Evolutionary conservation across 2,113 vertebrate species (phyloP).

Genomic region (Machaerirhynchus nigripectus): DNA sequence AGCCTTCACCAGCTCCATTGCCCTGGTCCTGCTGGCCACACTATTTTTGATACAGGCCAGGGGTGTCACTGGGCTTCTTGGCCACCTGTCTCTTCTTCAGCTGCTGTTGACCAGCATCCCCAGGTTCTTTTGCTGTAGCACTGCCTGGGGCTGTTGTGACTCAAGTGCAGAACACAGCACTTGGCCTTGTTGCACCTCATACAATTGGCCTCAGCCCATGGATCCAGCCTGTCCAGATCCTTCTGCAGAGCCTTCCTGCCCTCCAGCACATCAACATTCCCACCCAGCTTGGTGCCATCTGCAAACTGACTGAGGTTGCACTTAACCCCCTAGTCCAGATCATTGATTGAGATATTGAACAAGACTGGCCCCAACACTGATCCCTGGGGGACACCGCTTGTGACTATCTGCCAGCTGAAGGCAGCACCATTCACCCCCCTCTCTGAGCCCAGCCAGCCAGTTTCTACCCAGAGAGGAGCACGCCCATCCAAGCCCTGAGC

Average conservation of each 20-base stretch:
- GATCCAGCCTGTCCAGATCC: background rate
- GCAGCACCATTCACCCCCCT: rapidly evolving
- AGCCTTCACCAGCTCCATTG: background rate
- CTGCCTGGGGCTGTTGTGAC: background rate
- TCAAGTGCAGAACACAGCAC: background rate
- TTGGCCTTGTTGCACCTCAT: background rate
- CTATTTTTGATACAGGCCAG: background rate
- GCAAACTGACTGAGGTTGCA: background rate
- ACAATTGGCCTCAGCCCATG: background rate
- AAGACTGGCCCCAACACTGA: background rate
- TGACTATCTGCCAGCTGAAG: background rate
- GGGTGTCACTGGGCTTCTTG: background rate
- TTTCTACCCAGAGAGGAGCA: background rate
- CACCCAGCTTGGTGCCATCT: background rate
- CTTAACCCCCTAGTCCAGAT: background rate
- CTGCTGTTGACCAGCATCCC: background rate
- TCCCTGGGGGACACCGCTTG: background rate
- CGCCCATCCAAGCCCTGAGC: background rate
- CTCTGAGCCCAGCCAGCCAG: background rate
- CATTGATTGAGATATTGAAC: background rate
- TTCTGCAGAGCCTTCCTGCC: background rate
- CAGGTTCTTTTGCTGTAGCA: background rate
- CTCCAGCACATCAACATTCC: background rate
- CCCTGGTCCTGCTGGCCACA: background rate
- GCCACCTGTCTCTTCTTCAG: background rate